Evolutionary conservation across 2,113 vertebrate species (phyloP), one percentile per base, ranked within the genome.

Genomic region (Heterocephalus glaber): DNA sequence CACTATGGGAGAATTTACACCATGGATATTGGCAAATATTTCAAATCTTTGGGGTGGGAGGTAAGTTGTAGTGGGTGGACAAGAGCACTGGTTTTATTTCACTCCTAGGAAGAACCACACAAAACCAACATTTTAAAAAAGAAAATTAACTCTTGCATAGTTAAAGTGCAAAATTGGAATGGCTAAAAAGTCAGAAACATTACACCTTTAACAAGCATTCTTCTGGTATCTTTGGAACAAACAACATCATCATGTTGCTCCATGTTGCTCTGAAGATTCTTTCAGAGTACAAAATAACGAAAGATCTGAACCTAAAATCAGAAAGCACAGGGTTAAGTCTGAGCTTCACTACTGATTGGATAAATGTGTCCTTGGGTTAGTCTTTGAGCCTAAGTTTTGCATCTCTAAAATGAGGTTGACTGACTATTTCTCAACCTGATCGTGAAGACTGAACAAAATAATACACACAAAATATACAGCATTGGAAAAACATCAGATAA

Each of bases 161-260:
- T 63, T 28, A 4, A 86, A 80, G n/a, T 47, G 3, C 35, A 35
- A 61, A 85, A 83, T 76, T n/a, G 44, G 17, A 84, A 91, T 38
- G 49, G 10, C 9, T 81, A 11, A 77, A 54, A 76, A 60, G 47
- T 17, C 7, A 77, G 35, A 86, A 60, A 58, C 0, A 24, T 20
- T 66, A 58, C 38, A 84, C 1, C 2, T 94, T 95, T 61, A 61
- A 24, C 17, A 14, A 56, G 12, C 41, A 26, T 26, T 77, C 68
- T 79, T 74, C 79, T 85, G 63, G 79, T 30, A 80, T 38, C 87
- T 76, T 93, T 52, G 16, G n/a, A 94, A 80, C 52, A 77, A 66
- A 60, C 5, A 89, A 85, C 2, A 93, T 93, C 26, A 52, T 3
- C 72, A 19, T 30, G 70, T 26, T 44, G 7, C 65, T 68, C 28